Evolutionary conservation across 2,888 invertebrate species (phyloP), one percentile per base, ranked within the genome.

Genomic region (Melitaea athalia): DNA sequence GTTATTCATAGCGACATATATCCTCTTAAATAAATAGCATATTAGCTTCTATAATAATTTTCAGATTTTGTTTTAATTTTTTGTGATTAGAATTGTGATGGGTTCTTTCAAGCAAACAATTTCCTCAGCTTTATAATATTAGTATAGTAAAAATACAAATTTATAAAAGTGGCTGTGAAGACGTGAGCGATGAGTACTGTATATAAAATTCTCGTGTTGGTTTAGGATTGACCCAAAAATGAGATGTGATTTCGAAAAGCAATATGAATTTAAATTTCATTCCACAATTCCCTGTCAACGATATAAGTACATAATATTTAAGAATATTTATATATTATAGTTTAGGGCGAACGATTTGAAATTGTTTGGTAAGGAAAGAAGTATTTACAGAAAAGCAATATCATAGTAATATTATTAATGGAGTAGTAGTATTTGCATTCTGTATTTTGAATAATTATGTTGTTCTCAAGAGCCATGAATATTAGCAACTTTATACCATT

Each of bases 241-340:
- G 60, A 53, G 53, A 60, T 66, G 60, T 53, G 52, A 60, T 53
- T 66, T 53, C 50, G 60, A 66, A 61, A 66, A 60, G 65, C 52
- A 66, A 66, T 66, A 66, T 53, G 43, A 45, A 60, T 65, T 65
- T 52, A 60, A 66, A 61, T 66, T 66, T 60, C 60, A 66, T 65
- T 65, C 60, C 45, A 43, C 52, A 60, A 66, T 33, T 43, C 33
- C 53, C 45, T 45, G 15, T 45, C 43, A 52, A 55, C 31, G 52
- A 45, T 38, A 61, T 61, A 60, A 45, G 11, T 33, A 11, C 47
- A 38, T 38, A 49, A 49, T 59, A 42, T 64, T 17, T 59, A 47
- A 12, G 59, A 24, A 42, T 59, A 49, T 64, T 49, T 57, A n/a
- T 64, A n/a, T 64, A 38, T 59, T 45, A 53, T n/a, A 55, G 31